Percentiles rank a stretch among this genome's conserved stretches.
These are phyloP conservation scores for Dioctria linearis DNA, from an alignment of 2,888 invertebrate genomes.

Conservation along the genomic window DNA sequence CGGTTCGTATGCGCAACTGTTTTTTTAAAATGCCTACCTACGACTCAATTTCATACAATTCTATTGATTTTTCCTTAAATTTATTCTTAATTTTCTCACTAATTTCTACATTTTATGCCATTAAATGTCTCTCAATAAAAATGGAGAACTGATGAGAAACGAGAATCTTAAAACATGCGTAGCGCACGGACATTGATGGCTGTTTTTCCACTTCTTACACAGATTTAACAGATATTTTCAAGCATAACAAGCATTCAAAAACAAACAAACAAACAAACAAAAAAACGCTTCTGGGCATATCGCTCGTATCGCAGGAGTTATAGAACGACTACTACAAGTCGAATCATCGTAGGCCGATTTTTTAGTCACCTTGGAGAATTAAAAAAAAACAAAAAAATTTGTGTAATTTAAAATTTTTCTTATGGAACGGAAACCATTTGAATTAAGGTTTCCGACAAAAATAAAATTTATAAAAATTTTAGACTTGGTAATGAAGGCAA, in stretches of 20 bases:
- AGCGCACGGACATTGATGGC: neutral
- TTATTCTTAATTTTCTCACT: too few species aligned
- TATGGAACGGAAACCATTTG: neutral
- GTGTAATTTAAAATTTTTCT: neutral
- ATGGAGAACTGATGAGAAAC: too few species aligned
- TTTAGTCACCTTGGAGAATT: conserved; percentile 2
- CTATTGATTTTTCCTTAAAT: too few species aligned
- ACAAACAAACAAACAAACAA: neutral
- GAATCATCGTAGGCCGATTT: neutral
- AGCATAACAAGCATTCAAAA: neutral
- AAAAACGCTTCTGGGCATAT: too few species aligned
- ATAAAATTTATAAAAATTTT: neutral
- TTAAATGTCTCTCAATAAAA: too few species aligned
- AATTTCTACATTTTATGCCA: too few species aligned
- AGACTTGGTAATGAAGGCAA: neutral
- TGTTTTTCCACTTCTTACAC: neutral
- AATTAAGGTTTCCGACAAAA: neutral
- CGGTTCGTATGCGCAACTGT: too few species aligned
- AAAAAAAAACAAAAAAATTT: neutral
- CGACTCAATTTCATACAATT: too few species aligned
- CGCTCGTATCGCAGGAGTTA: too few species aligned
- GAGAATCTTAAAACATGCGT: too few species aligned
- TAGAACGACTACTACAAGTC: too few species aligned
- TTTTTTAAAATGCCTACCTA: too few species aligned
- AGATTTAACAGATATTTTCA: conserved; percentile 20